Conservation (phyloP, 1,140 invertebrate species). For the Mercenaria mercenaria region DNA sequence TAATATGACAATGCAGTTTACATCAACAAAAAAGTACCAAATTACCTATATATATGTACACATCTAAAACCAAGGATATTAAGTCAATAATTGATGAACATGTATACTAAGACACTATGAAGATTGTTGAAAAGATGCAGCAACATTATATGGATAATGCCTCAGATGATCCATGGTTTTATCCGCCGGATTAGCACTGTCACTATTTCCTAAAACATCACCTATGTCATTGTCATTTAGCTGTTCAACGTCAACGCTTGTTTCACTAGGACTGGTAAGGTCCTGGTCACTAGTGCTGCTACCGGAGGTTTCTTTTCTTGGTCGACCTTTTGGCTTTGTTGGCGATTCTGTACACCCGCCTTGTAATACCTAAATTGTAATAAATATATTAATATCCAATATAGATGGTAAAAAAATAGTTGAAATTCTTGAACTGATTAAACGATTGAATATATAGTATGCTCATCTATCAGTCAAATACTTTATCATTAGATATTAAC, state of each 20-base stretch:
- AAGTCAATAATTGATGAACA: too few relatives aligned
- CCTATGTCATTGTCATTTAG: neutral
- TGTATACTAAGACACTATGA: too few relatives aligned
- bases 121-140: too few relatives aligned
- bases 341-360: conserved; percentile 85
- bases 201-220: neutral
- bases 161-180: neutral
- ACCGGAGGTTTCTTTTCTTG: conserved; percentile 83
- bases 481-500: too few relatives aligned
- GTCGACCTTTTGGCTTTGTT: conserved; percentile 87
- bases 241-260: neutral
- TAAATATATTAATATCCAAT: neutral
- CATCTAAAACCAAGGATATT: too few relatives aligned
- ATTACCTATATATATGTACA: too few relatives aligned
- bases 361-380: conserved; percentile 83
- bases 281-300: neutral
- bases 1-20: too few relatives aligned
- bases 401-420: neutral
- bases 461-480: too few relatives aligned
- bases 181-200: neutral
- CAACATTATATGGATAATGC: neutral
- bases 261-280: neutral
- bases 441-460: too few relatives aligned
- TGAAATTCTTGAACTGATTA: neutral
- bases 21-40: too few relatives aligned